Conservation (phyloP, 1,140 invertebrate species). For the Bemisia tabaci region DNA sequence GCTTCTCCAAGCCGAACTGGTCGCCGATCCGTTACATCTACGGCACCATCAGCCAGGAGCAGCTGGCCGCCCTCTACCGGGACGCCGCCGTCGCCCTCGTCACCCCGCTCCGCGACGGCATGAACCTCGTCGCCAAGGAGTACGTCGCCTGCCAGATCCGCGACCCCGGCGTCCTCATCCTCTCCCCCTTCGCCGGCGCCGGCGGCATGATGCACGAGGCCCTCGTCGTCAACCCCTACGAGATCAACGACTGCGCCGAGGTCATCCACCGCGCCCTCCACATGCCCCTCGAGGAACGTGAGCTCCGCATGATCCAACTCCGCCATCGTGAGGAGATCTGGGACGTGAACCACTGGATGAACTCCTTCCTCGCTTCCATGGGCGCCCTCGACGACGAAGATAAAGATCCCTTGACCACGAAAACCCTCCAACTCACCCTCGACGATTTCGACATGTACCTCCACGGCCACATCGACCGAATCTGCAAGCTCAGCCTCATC, state of each 20-base stretch:
- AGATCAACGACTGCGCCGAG: slow-evolving; percentile 72
- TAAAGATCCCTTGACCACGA: slow-evolving; percentile 54
- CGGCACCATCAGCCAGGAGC: slow-evolving; percentile 71
- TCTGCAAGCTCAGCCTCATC: slow-evolving; percentile 63
- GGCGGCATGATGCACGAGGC: slow-evolving; percentile 85
- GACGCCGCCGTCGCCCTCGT: slow-evolving; percentile 74
- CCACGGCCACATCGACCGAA: slow-evolving; percentile 42
- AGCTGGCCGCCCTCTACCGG: slow-evolving; percentile 69
- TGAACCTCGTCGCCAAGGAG: slow-evolving; percentile 87
- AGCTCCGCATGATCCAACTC: slow-evolving; percentile 71
- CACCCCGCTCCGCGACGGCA: slow-evolving; percentile 74
- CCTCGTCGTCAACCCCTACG: slow-evolving; percentile 79
- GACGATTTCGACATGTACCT: slow-evolving; percentile 79
- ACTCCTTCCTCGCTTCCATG: slow-evolving; percentile 72
- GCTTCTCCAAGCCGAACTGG: slow-evolving; percentile 79
- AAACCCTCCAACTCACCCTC: slow-evolving; percentile 69
- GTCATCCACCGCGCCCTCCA: slow-evolving; percentile 72
- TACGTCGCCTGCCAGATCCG: slow-evolving; percentile 86
- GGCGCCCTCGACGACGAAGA: slow-evolving; percentile 57
- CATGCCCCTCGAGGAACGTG: slow-evolving; percentile 79
- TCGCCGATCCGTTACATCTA: slow-evolving; percentile 84
- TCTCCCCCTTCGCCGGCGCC: slow-evolving; percentile 81
- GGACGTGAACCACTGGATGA: slow-evolving; percentile 82
- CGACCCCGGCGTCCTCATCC: slow-evolving; percentile 70
- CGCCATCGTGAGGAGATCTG: slow-evolving; percentile 62